Conservation (phyloP, 2,113 vertebrate genomes). For the Genyomyrus donnyi region DNA sequence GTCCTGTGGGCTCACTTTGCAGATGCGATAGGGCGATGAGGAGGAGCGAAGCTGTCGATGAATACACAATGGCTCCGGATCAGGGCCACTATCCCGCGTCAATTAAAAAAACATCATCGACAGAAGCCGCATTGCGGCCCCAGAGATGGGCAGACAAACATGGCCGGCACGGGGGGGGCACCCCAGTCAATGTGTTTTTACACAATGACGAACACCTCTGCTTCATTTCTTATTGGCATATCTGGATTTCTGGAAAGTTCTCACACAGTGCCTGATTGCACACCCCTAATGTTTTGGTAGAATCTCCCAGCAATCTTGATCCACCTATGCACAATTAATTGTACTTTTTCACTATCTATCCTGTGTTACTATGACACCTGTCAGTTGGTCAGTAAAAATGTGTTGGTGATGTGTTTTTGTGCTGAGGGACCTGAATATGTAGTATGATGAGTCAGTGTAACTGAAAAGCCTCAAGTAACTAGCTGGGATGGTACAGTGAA, state of each 20-base stretch:
- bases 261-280: background rate
- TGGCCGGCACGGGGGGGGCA: slow-evolving; percentile 13
- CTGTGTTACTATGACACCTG: background rate
- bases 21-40: slow-evolving; percentile 31
- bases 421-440: background rate
- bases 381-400: slow-evolving; percentile 10
- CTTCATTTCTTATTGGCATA: slow-evolving; percentile 38
- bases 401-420: background rate
- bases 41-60: background rate
- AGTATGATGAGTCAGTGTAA: background rate
- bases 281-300: background rate
- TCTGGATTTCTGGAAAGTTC: background rate
- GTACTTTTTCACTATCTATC: background rate
- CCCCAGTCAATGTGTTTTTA: slow-evolving; percentile 35
- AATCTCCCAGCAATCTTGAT: background rate
- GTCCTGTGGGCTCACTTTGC: slow-evolving; percentile 47
- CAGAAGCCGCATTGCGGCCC: slow-evolving; percentile 14
- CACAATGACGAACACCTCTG: slow-evolving; percentile 32
- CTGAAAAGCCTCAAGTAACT: background rate
- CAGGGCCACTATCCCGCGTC: background rate
- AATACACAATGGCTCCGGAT: background rate
- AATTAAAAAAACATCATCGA: slow-evolving; percentile 13
- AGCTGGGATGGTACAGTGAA: background rate
- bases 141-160: slow-evolving; percentile 11
- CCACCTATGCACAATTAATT: background rate